Evolutionary conservation across 2,888 invertebrate species (phyloP).

Genomic region (Petrolisthes cinctipes): DNA sequence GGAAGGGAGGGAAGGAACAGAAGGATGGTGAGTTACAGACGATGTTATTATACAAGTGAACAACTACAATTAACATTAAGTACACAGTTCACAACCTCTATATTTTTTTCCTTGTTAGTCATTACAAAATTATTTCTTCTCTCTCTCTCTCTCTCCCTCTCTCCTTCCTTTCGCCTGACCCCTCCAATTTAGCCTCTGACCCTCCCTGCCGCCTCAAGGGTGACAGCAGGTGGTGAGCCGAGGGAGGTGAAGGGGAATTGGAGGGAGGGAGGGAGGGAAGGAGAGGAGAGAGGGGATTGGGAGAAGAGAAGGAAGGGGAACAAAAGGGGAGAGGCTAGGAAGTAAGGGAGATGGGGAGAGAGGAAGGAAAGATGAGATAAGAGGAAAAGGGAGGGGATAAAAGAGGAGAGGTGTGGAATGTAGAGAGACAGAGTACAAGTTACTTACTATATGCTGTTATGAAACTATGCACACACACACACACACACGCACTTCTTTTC

Average conservation of each 20-base stretch:
- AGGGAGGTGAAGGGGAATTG: not conserved
- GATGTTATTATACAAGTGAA: no score
- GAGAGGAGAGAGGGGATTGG: not conserved
- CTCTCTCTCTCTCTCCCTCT: constrained; percentile 1
- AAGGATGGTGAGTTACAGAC: no score
- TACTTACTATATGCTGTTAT: not conserved
- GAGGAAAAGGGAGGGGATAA: not conserved
- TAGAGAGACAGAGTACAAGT: not conserved
- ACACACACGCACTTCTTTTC: no score
- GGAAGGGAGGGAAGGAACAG: not conserved
- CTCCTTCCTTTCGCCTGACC: not conserved
- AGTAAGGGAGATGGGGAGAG: not conserved
- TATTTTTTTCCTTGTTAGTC: not conserved
- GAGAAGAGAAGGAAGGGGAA: not conserved
- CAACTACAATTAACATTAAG: not conserved
- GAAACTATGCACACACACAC: no score
- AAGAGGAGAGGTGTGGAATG: not conserved
- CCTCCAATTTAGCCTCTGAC: not conserved
- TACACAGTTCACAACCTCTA: not conserved
- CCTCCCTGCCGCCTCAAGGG: no score
- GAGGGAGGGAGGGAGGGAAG: not conserved
- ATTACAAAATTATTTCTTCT: not conserved
- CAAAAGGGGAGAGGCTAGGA: not conserved
- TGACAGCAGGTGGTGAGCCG: not conserved
- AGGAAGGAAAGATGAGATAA: not conserved